Conservation (phyloP, 1,140 invertebrate species). For the Cryptotermes secundus region DNA sequence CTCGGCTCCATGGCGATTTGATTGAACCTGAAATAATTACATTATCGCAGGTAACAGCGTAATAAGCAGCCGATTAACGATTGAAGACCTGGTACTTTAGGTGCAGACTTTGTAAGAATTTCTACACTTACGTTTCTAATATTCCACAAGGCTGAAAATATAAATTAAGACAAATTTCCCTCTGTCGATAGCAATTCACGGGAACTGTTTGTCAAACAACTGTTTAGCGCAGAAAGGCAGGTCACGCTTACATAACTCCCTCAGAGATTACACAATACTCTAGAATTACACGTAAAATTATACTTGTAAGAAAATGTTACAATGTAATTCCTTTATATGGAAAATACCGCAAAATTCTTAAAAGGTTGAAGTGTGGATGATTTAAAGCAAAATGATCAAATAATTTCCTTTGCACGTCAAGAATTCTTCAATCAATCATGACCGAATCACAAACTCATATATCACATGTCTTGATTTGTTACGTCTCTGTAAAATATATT, state of each 20-base stretch:
- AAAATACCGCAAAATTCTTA: background rate
- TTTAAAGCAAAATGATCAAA: background rate
- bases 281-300: background rate
- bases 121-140: background rate
- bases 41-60: no score
- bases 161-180: no score
- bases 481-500: background rate
- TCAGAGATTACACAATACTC: background rate
- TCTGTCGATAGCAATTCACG: background rate
- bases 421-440: background rate
- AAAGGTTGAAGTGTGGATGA: background rate
- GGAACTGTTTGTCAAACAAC: background rate
- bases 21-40: no score
- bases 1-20: no score
- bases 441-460: background rate
- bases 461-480: background rate
- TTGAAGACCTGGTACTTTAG: background rate
- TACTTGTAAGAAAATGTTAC: background rate
- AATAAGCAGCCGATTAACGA: background rate
- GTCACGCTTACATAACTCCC: background rate
- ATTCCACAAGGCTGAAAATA: no score
- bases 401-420: background rate
- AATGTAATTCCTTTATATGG: background rate
- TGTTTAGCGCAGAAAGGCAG: background rate
- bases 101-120: background rate